Conservation (phyloP, 2,888 invertebrate species). For the Nephrotoma appendiculata region DNA sequence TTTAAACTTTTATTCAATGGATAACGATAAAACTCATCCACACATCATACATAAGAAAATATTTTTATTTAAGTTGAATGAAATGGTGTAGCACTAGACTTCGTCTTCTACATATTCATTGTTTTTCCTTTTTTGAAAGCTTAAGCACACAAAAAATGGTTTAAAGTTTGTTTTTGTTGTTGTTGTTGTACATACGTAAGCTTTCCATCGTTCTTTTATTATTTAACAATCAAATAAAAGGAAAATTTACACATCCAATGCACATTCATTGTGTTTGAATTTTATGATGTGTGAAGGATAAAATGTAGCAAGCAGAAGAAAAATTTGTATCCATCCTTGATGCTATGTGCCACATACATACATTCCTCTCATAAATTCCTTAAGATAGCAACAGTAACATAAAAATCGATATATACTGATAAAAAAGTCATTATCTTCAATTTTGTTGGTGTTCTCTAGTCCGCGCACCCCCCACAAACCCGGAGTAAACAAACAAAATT, state of each 20-base stretch:
- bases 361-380: background rate
- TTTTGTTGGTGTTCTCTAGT: background rate
- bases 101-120: background rate
- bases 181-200: no score
- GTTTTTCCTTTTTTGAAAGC: background rate
- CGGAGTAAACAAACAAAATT: no score
- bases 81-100: background rate
- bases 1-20: background rate
- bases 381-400: background rate
- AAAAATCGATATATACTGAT: background rate
- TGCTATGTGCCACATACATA: background rate
- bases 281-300: background rate
- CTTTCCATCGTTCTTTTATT: background rate
- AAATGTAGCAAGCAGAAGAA: background rate
- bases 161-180: background rate
- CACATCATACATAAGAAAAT: background rate
- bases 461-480: background rate
- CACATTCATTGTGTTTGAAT: background rate
- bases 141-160: background rate
- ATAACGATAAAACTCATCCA: background rate
- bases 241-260: background rate
- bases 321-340: background rate
- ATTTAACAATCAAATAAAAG: background rate
- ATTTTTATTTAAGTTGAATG: background rate
- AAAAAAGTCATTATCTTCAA: background rate